Evolutionary conservation across 2,797 vertebrate species (phyloP), one percentile per base, ranked within the genome.

Genomic region (Pangasius djambal): DNA sequence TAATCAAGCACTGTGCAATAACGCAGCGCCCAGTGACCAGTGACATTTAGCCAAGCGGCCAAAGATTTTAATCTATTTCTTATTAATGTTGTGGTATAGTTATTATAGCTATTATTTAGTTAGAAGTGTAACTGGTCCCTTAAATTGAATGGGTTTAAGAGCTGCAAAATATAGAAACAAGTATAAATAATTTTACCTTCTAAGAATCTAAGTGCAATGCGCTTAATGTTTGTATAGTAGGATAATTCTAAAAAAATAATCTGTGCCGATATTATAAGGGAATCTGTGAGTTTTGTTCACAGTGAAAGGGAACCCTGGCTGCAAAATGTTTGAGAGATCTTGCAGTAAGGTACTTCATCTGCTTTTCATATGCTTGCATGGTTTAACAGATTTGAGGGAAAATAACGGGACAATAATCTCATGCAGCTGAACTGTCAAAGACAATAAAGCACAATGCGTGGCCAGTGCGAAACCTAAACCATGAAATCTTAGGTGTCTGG

Each of bases 361-460:
- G 16, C 22, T 37, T 63, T 83, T 74, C 12, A 44, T 20, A 50
- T 6, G 28, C 74, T 50, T 77, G 82, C 10, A n/a, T 48, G 34
- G 25, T 20, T 59, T 74, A 82, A 82, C 25, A 87, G 20, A 63
- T 48, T 5, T 86, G 18, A 13, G 13, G 48, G 20, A 83, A 52
- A 83, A 15, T 82, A 67, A 72, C 12, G 6, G 31, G 34, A 82
- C 81, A 61, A 22, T 61, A 81, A 61, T 83, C 78, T 83, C 50
- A 72, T 74, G 74, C 59, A n/a, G n/a, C 31, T 67, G 20, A 67
- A 65, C 50, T 84, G 44, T 50, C 31, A 55, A 61, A 28, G 31
- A 50, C 82, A 77, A 28, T 74, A 72, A 59, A 74, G 31, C 44
- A 34, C 57, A 31, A 34, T 40, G 78, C 37, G 28, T 81, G 31